Evolutionary conservation across 2,797 vertebrate genomes (phyloP), one percentile per base, ranked within the genome.

Genomic region (Acipenser transmontanus): DNA sequence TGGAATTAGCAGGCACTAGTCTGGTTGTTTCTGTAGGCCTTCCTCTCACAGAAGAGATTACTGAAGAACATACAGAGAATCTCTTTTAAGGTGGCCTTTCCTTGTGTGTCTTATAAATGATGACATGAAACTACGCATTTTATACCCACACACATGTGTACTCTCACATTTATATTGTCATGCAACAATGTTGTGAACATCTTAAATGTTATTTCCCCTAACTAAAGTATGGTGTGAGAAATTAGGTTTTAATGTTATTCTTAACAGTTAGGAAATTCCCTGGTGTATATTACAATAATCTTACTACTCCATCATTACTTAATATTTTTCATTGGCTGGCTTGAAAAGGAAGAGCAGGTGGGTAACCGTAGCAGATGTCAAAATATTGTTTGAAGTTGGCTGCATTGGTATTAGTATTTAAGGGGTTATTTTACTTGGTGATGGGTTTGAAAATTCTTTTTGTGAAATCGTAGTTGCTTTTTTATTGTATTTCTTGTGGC

Each of bases 331-430:
- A 73, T 65, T 76, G 66, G 76, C 68, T 66, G 66, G 77, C 80
- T 73, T 77, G 77, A 79, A 84, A 89, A 73, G 89, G 76, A 66
- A 84, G 79, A 88, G 74, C 87, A 89, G 84, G 34, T 34, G 34
- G 34, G 86, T 89, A 88, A 86, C 4, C 1, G 50, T 64, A 71
- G 62, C 61, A 59, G 34, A n/a, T n/a, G 63, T 71, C 48, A 20
- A 66, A 4, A 50, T 62, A 69, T 70, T 75, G 68, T 7, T 68
- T 59, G 81, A 72, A 74, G 76, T 6, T 54, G 72, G 77, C 75
- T 78, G 70, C 71, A 69, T 71, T 83, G 77, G 71, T 70, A 67
- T 69, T 62, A 8, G 47, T 68, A 59, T 60, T 68, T 67, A 75
- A 72, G 60, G 62, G 63, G 54, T 70, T 8, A 54, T 70, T 72